phyloP scores from a whole-genome alignment of 2,113 vertebrate genomes.

The Piaya cayana region DNA sequence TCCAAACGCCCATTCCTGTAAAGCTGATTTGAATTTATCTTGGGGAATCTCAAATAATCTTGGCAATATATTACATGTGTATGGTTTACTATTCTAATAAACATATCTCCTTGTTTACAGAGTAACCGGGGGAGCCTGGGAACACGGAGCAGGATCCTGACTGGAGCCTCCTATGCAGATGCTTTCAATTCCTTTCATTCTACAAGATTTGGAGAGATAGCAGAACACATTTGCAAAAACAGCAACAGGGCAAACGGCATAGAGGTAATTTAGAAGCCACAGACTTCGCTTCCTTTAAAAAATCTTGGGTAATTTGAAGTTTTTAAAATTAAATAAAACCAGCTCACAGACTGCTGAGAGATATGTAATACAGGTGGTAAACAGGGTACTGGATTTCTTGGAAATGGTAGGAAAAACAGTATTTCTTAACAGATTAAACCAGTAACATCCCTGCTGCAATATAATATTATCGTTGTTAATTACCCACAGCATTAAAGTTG shows the following conservation, averaged over 20 bases:
- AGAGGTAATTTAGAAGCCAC: neutral
- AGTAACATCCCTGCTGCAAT: neutral
- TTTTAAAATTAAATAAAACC: neutral
- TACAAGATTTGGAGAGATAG: constrained; percentile 15
- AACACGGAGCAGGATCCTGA: neutral
- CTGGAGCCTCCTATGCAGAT: constrained; percentile 33
- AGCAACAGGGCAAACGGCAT: neutral
- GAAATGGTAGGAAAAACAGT: neutral
- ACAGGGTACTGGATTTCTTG: neutral
- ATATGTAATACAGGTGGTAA: neutral
- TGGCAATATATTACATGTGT: constrained; percentile 40
- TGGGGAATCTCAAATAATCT: constrained; percentile 56
- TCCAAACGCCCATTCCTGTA: constrained; percentile 4
- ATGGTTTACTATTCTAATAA: constrained; percentile 59
- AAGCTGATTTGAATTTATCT: constrained; percentile 51
- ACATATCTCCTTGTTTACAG: constrained; percentile 57
- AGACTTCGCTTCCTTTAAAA: neutral
- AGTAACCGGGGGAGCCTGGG: constrained; percentile 27
- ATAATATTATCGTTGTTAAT: neutral
- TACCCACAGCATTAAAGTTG: neutral
- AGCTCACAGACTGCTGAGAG: neutral
- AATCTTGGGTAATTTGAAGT: neutral
- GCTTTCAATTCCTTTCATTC: constrained; percentile 55
- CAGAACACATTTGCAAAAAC: neutral
- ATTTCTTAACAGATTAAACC: neutral